Conservation (phyloP, 1,140 invertebrate species). For the Parapsyche elsis region DNA sequence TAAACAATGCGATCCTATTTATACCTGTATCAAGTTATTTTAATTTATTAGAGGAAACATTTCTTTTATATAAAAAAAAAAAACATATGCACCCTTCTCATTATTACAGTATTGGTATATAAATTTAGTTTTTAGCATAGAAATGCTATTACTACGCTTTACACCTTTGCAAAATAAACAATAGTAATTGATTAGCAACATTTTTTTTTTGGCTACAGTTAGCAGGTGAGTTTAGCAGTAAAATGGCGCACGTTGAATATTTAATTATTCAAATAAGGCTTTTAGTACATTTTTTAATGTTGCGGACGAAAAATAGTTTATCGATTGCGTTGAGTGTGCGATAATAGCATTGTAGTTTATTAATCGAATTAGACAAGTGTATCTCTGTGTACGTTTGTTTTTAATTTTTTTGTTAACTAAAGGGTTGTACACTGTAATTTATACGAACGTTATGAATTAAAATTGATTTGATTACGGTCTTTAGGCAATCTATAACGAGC, state of each 20-base stretch:
- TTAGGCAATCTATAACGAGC: not conserved
- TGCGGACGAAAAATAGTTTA: not conserved
- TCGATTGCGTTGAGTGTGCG: not conserved
- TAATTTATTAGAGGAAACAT: too few species aligned
- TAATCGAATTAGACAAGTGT: not conserved
- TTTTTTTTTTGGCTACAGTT: too few species aligned
- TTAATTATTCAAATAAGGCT: constrained; percentile 32
- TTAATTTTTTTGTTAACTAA: too few species aligned
- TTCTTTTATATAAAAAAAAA: too few species aligned
- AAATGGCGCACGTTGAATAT: constrained; percentile 12
- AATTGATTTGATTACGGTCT: too few species aligned
- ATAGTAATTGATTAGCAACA: constrained; percentile 7
- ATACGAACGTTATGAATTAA: too few species aligned
- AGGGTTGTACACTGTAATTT: too few species aligned
- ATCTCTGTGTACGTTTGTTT: too few species aligned
- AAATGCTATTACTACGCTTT: constrained; percentile 2
- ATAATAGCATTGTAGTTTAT: not conserved
- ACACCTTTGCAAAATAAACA: constrained; percentile 27
- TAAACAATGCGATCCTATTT: too few species aligned
- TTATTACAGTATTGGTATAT: not conserved
- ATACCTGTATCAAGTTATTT: too few species aligned
- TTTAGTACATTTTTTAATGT: constrained; percentile 13
- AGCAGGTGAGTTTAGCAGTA: not conserved
- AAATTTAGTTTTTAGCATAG: constrained; percentile 10
- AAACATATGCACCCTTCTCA: not conserved